Evolutionary conservation across 2,888 invertebrate species (phyloP), one percentile per base, ranked within the genome.

Genomic region (Sesamia inferens): DNA sequence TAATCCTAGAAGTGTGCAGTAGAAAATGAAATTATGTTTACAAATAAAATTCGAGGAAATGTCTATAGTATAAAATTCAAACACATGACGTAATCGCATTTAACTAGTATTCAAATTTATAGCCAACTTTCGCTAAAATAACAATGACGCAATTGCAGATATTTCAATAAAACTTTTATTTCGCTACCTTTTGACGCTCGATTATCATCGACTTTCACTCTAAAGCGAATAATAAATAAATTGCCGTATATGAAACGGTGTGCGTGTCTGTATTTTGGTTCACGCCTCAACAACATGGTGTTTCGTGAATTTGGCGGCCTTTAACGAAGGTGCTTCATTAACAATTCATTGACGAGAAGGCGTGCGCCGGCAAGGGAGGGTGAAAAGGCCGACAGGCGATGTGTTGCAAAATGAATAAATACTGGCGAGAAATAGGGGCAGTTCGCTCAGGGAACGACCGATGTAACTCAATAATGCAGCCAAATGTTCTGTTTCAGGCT

Each of bases 391-490:
- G 94, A 91, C 94, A 92, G 93, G 92, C 93, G 90, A 94, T 94
- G 94, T 95, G 94, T 96, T 95, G 96, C 96, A 92, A 96, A 96
- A 96, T 95, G 95, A 94, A 96, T 96, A 96, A 95, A 95, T 93
- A 93, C 93, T 92, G 94, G 94, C 94, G 93, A 94, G 95, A 95
- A 95, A 95, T 94, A 94, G 91, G 94, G 96, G 94, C 95, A 95
- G 94, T 94, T 93, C 94, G 93, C 92, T 91, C 89, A 91, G 91
- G 92, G 93, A 93, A 93, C 93, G 92, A 91, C 93, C 93, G 87
- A 79, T 79, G 88, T 89, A 88, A 89, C 91, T 95, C 88, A 95
- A 95, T 95, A 95, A 95, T 95, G 92, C 94, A 95, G 81, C 85
- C 78, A 70, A 82, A 80, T 84, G 83, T 82, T 82, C 86, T 69